These are phyloP conservation scores for Cisticola juncidis DNA, from an alignment of 2,113 vertebrate species.

Conservation along the genomic window DNA sequence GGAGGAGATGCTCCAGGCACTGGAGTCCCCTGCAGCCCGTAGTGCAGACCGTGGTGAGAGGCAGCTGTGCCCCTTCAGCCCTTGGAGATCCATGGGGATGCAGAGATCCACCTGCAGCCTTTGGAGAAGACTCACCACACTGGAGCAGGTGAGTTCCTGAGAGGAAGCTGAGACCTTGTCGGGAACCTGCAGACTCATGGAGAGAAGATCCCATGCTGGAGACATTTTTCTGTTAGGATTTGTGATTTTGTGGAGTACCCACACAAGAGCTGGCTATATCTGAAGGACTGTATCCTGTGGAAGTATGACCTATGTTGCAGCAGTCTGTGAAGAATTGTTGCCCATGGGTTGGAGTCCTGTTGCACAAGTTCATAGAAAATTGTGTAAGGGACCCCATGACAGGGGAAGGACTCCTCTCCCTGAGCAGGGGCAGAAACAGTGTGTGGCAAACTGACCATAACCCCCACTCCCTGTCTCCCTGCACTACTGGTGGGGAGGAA, in stretches of 20 bases:
- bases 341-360: fast-evolving
- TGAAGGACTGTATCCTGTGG: background rate
- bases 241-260: background rate
- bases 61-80: background rate
- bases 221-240: background rate
- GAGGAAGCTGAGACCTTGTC: background rate
- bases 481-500: background rate
- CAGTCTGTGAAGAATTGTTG: background rate
- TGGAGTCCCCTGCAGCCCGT: fast-evolving
- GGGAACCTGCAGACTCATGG: background rate
- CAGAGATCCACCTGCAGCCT: background rate
- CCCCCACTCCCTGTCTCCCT: background rate
- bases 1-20: fast-evolving
- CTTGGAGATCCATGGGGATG: background rate
- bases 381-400: fast-evolving
- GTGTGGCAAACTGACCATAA: background rate
- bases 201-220: background rate
- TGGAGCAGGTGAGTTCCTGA: background rate
- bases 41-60: background rate
- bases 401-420: background rate
- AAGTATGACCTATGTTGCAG: background rate
- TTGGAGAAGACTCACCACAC: background rate
- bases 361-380: background rate
- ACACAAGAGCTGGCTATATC: background rate
- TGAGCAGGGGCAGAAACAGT: background rate